Evolutionary conservation across 2,797 vertebrate species (phyloP).

Genomic region (Lepus townsendii): DNA sequence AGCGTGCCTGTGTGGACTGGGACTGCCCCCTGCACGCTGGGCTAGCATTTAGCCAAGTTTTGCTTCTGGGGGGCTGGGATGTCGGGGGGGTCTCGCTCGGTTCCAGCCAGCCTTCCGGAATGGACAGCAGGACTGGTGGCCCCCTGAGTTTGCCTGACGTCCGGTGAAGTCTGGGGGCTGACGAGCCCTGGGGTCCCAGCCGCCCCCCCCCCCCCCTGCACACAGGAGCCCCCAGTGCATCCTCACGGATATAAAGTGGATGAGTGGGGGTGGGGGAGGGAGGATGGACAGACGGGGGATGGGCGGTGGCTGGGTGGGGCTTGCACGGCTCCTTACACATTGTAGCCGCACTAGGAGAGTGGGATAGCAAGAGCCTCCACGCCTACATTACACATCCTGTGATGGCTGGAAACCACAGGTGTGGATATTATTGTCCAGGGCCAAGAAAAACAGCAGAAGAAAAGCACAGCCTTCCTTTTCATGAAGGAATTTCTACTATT

Average conservation of each 20-base stretch:
- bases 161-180: neutral
- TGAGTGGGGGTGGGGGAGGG: no score
- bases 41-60: conserved; percentile 69
- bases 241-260: neutral
- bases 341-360: neutral
- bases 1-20: neutral
- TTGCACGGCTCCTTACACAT: rapidly evolving
- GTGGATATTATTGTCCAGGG: neutral
- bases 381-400: neutral
- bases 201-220: neutral
- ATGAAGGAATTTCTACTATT: conserved; percentile 12
- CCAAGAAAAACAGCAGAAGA: neutral
- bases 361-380: neutral
- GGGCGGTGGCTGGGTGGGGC: no score
- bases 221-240: neutral
- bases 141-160: neutral
- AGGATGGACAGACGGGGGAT: no score
- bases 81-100: neutral
- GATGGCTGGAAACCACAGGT: neutral
- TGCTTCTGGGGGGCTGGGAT: neutral
- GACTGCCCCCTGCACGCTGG: rapidly evolving
- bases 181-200: neutral
- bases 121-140: rapidly evolving
- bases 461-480: neutral
- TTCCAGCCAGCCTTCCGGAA: neutral